These are phyloP conservation scores for Pelvicachromis taeniatus DNA, from an alignment of 2,113 vertebrate species.

Conservation along the genomic window DNA sequence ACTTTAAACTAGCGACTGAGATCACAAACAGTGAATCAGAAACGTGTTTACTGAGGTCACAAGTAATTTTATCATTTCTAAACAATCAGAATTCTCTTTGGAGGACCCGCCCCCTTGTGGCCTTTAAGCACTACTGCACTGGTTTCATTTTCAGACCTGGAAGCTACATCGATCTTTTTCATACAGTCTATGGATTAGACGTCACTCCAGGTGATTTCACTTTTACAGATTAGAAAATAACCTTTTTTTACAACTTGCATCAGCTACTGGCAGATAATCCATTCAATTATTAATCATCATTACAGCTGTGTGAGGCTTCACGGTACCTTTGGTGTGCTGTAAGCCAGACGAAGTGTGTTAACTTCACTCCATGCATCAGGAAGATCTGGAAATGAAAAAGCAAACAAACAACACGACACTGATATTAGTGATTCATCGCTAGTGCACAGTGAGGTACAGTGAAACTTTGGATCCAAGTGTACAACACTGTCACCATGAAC, in stretches of 20 bases:
- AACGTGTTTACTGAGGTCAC: not conserved
- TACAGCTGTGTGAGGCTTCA: not conserved
- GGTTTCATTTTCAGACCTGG: not conserved
- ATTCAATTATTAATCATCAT: not conserved
- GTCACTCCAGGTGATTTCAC: not conserved
- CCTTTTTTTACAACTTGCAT: not conserved
- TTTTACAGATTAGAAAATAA: not conserved
- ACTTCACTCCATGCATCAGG: constrained; percentile 83
- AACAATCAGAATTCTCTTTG: not conserved
- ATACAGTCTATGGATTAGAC: not conserved
- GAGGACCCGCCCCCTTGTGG: not conserved
- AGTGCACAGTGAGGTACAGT: not conserved
- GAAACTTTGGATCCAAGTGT: not conserved
- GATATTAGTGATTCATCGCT: not conserved
- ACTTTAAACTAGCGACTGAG: not conserved
- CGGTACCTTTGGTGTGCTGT: constrained; percentile 82
- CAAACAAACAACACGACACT: not conserved
- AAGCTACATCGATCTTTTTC: not conserved
- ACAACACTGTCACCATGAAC: not conserved
- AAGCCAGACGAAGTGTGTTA: constrained; percentile 83
- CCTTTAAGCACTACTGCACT: not conserved
- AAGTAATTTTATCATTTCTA: not conserved
- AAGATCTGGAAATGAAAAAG: constrained; percentile 57
- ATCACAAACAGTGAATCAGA: not conserved
- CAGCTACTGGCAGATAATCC: not conserved